phyloP scores from a whole-genome alignment of 2,888 invertebrate species.

The Acronicta psi region DNA sequence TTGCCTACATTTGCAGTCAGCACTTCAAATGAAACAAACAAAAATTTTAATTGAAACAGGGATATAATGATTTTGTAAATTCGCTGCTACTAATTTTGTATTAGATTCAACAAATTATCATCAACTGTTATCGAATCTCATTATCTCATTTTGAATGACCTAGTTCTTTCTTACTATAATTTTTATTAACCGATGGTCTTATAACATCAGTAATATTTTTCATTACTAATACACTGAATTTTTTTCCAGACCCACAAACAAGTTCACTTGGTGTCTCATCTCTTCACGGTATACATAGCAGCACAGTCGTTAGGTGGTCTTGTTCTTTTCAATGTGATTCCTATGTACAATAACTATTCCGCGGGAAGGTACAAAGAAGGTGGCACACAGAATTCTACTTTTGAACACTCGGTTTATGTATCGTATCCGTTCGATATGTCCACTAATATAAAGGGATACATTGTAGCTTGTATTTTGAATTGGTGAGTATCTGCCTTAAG shows the following conservation, averaged over 20 bases:
- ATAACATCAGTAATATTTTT: no score
- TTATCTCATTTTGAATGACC: no score
- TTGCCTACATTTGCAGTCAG: no score
- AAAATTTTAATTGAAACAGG: no score
- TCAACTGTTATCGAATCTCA: no score
- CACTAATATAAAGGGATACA: slow-evolving; percentile 30
- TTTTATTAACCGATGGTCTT: no score
- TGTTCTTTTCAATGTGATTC: slow-evolving; percentile 27
- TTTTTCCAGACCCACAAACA: slow-evolving; percentile 29
- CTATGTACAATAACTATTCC: slow-evolving; percentile 31
- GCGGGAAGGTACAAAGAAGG: slow-evolving; percentile 18
- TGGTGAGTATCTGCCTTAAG: slow-evolving; percentile 44
- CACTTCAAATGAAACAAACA: no score
- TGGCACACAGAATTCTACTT: slow-evolving; percentile 21
- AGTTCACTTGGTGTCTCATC: slow-evolving; percentile 21
- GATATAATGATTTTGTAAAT: no score
- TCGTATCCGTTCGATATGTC: slow-evolving; percentile 41
- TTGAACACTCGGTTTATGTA: slow-evolving; percentile 41
- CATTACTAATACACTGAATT: no score
- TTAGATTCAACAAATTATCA: no score
- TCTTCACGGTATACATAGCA: slow-evolving; percentile 6
- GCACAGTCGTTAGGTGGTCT: slow-evolving; percentile 3
- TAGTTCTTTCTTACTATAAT: no score
- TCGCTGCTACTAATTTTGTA: no score
- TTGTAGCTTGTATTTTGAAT: slow-evolving; percentile 21